Evolutionary conservation across 2,797 vertebrate species (phyloP), one percentile per base, ranked within the genome.

Genomic region (Halcyon chelicuti): DNA sequence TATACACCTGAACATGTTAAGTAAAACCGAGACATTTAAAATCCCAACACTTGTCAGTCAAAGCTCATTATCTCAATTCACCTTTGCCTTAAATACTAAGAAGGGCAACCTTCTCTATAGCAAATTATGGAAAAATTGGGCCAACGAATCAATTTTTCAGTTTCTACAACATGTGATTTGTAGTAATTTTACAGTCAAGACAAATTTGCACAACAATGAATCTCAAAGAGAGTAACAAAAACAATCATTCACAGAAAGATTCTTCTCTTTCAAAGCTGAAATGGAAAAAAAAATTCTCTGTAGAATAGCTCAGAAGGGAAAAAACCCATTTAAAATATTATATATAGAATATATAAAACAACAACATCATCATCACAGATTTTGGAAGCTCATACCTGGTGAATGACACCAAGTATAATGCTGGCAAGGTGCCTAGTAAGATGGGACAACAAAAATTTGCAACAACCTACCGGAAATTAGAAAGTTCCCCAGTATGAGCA

Each of bases 1-100:
- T 33, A 49, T 3, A 61, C 0, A 4, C 3, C 9, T 57, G 40
- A 63, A 67, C 2, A 55, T 0, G 0, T 26, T 26, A 90, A 71
- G 23, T 35, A 75, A 77, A 90, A 20, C 5, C 7, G 65, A 68
- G 29, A 55, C 14, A 73, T 78, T 84, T 62, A n/a, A 78, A 79
- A 93, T 4, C 9, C 6, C n/a, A 12, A 51, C 29, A 65, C 33
- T 39, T 47, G 62, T 86, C 62, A 66, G 6, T 73, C 68, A 42
- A 70, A 78, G 13, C 14, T 55, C 23, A 76, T 40, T 21, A 40
- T 42, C 21, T 77, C 44, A 74, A 51, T 72, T 81, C 26, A 75
- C 57, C 33, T 80, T 80, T 86, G 44, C 13, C 20, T 83, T 65
- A 86, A 93, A 60, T 40, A 87, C 7, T 5, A 11, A 20, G 35